Evolutionary conservation across 2,113 vertebrate genomes (phyloP).

Genomic region (Syrmaticus mikado): DNA sequence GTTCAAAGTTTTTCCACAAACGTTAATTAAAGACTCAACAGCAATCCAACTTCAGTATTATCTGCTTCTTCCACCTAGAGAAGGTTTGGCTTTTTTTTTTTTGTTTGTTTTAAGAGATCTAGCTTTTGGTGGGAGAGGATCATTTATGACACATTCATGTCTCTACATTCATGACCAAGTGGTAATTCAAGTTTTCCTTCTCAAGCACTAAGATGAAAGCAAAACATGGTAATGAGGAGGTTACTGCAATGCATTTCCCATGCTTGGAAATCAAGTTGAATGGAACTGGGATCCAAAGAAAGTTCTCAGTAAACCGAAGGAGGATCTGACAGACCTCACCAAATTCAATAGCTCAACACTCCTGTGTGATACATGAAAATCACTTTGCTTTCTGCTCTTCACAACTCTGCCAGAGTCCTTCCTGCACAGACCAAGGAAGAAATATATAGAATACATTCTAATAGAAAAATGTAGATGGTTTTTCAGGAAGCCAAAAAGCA

Average conservation of each 20-base stretch:
- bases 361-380: neutral
- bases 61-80: neutral
- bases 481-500: neutral
- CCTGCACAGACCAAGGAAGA: neutral
- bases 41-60: neutral
- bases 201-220: neutral
- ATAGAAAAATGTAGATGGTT: neutral
- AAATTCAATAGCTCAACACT: neutral
- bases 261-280: neutral
- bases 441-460: neutral
- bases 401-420: neutral
- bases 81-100: neutral
- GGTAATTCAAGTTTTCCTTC: neutral
- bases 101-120: neutral
- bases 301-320: neutral
- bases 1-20: neutral
- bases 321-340: neutral
- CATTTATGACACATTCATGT: neutral
- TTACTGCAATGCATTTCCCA: neutral
- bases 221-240: neutral
- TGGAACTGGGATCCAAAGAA: neutral
- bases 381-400: neutral
- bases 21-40: constrained; percentile 9
- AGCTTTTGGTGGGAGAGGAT: neutral
- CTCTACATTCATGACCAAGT: neutral